Conservation (phyloP, 2,888 invertebrate species). For the Pristionchus fissidentatus region DNA sequence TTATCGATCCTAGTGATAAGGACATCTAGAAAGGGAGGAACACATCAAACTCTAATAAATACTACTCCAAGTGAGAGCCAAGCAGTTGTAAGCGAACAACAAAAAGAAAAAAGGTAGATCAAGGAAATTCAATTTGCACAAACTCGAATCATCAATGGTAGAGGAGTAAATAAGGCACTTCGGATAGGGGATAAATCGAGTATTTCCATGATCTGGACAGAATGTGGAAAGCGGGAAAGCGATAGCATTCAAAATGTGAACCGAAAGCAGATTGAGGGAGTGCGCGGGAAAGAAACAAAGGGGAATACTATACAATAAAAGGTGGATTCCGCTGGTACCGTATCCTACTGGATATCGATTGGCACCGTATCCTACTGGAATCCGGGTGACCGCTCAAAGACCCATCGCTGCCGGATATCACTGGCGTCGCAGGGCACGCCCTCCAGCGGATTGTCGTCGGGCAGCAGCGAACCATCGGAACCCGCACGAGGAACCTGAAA, state of each 20-base stretch:
- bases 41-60: slow-evolving; percentile 29
- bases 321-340: background rate
- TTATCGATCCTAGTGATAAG: background rate
- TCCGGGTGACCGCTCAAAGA: slow-evolving; percentile 55
- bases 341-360: background rate
- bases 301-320: background rate
- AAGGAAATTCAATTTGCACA: background rate
- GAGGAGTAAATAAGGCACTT: no score
- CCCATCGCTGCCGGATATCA: slow-evolving; percentile 67
- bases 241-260: slow-evolving; percentile 40
- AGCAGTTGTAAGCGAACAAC: background rate
- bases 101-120: background rate
- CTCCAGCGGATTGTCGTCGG: slow-evolving; percentile 53
- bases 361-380: slow-evolving; percentile 13
- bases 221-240: no score
- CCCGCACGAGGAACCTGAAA: slow-evolving; percentile 25
- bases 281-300: background rate
- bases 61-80: slow-evolving; percentile 5
- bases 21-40: background rate
- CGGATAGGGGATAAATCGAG: no score
- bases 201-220: no score
- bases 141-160: background rate
- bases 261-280: background rate
- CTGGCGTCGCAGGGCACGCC: slow-evolving; percentile 62
- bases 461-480: slow-evolving; percentile 45